Percentiles rank a stretch among this genome's conserved stretches.
Conservation (phyloP, 1,140 invertebrate species). For the Penaeus japonicus region DNA sequence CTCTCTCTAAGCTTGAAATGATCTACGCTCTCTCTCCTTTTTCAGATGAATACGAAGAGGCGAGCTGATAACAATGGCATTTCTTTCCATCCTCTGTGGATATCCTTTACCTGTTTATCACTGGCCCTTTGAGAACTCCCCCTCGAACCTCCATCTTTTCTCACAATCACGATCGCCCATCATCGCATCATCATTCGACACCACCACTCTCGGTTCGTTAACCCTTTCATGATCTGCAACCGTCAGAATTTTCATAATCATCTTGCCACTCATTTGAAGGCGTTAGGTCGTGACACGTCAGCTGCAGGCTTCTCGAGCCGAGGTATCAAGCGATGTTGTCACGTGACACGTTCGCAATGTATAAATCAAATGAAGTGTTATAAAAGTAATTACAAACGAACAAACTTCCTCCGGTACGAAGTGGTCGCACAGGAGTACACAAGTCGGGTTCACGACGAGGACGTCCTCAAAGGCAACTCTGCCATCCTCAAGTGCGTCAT, state of each 20-base stretch:
- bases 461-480: constrained; percentile 74
- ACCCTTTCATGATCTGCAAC: too few relatives aligned
- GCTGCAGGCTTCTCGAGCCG: too few relatives aligned
- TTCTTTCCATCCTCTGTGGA: background rate
- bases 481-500: constrained; percentile 91
- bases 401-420: constrained; percentile 22
- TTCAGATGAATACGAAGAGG: background rate
- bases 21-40: background rate
- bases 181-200: constrained; percentile 57
- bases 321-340: too few relatives aligned
- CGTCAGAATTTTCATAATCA: background rate
- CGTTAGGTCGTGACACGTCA: too few relatives aligned
- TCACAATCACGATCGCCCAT: too few relatives aligned
- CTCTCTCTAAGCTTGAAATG: background rate
- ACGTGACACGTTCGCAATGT: too few relatives aligned
- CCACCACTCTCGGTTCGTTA: too few relatives aligned
- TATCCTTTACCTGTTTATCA: background rate
- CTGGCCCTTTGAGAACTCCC: background rate
- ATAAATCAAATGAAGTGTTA: too few relatives aligned
- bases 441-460: constrained; percentile 64
- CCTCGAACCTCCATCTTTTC: too few relatives aligned
- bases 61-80: background rate
- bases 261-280: too few relatives aligned
- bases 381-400: background rate
- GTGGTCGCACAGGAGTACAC: constrained; percentile 61